Evolutionary conservation across 2,113 vertebrate species (phyloP).

Genomic region (Ardeotis arabs): DNA sequence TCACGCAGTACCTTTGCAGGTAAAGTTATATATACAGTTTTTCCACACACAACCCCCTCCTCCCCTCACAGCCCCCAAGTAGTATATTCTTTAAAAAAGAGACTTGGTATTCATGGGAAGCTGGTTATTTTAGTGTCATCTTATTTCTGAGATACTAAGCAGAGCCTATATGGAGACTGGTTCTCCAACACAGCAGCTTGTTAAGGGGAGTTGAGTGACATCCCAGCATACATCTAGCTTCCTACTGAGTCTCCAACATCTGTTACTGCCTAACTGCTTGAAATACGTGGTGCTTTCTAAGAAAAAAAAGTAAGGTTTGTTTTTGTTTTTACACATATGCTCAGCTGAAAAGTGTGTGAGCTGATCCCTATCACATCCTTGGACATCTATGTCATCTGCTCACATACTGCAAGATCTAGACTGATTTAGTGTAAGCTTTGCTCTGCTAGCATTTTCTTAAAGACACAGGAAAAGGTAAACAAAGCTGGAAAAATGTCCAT

Average conservation of each 20-base stretch:
- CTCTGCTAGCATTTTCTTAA: constrained; percentile 23
- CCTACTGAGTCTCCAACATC: constrained; percentile 74
- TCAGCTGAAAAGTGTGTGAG: constrained; percentile 66
- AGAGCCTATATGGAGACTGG: constrained; percentile 63
- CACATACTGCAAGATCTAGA: constrained; percentile 28
- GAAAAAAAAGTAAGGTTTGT: constrained; percentile 70
- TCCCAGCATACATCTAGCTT: constrained; percentile 70
- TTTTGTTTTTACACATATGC: constrained; percentile 74
- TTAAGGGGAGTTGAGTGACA: constrained; percentile 71
- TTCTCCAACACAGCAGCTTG: constrained; percentile 73
- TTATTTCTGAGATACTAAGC: constrained; percentile 68
- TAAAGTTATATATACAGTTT: neutral
- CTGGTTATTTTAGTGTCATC: constrained; percentile 69
- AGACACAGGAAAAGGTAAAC: constrained; percentile 31
- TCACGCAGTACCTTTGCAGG: neutral
- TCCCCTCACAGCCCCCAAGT: neutral
- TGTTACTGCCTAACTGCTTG: constrained; percentile 72
- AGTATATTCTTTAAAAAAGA: constrained; percentile 20
- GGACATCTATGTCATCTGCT: constrained; percentile 68
- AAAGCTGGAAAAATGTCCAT: neutral
- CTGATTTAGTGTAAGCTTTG: constrained; percentile 2
- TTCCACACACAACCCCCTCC: neutral
- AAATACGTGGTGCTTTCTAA: constrained; percentile 62
- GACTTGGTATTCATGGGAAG: constrained; percentile 57
- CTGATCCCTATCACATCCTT: constrained; percentile 63